Evolutionary conservation across 2,113 vertebrate genomes (phyloP), one percentile per base, ranked within the genome.

Genomic region (Cercocebus atys): DNA sequence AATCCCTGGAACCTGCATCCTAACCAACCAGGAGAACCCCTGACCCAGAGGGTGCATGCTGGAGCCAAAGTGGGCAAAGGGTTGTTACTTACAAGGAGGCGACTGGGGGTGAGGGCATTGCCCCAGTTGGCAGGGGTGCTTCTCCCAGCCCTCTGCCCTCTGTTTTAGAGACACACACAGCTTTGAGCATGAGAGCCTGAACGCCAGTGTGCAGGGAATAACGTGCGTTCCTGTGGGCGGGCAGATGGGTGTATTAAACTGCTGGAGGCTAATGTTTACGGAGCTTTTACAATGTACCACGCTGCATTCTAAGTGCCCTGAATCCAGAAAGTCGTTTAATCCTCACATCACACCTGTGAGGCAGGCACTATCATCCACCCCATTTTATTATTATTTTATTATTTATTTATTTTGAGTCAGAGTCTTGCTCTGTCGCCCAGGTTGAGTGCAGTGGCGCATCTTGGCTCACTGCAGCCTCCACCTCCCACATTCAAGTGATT

Each of bases 121-220:
- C 38, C 82, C 95, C 32, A 97, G 40, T 81, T 97, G 97, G 96
- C 92, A 78, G 18, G 72, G 55, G 61, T 11, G 23, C 35, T 50
- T 93, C n/a, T 57, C 25, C 72, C 86, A 82, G 57, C 75, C 61
- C 72, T 94, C 82, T 59, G 78, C 32, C 72, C 76, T 97, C 66
- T 88, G 88, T 45, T 57, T 81, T 35, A 93, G 79, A 96, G 38
- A 81, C 70, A 35, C 1, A 14, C 30, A 22, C 22, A 82, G 25
- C 32, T 57, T 14, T 40, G 61, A 10, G 13, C 32, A 17, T 38
- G 84, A 17, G 2, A 14, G 35, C 6, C 59, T 23, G 18, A 16
- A 32, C 13, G 45, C 35, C 55, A 32, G 40, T 23, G 4, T 2
- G 17, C 59, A 50, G 61, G 68, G 20, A 45, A 52, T 43, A 11